Evolutionary conservation across 1,140 invertebrate genomes (phyloP), one percentile per base, ranked within the genome.

Genomic region (Adoxophyes honmai): DNA sequence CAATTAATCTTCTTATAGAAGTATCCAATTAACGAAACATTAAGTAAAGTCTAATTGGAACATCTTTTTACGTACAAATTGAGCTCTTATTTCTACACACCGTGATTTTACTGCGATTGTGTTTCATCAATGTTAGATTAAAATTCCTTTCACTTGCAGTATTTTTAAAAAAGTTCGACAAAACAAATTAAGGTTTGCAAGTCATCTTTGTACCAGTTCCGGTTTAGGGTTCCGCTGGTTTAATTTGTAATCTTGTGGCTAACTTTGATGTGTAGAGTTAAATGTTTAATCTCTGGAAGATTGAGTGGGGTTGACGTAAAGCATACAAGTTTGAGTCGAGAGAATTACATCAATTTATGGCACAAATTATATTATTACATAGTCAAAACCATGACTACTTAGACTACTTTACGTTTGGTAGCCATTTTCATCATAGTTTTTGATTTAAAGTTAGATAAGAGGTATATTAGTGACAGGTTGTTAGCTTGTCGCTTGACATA

Each of bases 161-260:
- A 28, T 28, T 28, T 28, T 3, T 48, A 28, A 48, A 48, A 33
- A 21, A 28, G n/a, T 13, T 11, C 10, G 4, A 11, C 10, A 48
- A 48, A 48, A 28, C 42, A 48, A 44, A 48, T 36, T 48, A 44
- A 15, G 39, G 39, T 44, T 15, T 9, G 39, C 3, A 18, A 18
- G 14, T 7, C 21, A 44, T n/a, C 15, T 0, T 44, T 48, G 16
- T 4, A 28, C 21, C 6, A 3, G 21, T 1, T 48, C n/a, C 18
- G 21, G 21, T 16, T 48, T 11, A 48, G 42, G 11, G 42, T 7
- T 48, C 42, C 21, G 21, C 21, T 28, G 42, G 15, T 14, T 48
- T 18, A 28, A 5, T 21, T 48, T 48, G 21, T n/a, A 33, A 48
- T 48, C 9, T 48, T 48, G 42, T 6, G 16, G 42, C 28, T 28